Base-by-base conservation (phyloP, 2,888 invertebrate genomes). In the Lycocerus yunnanus region DNA sequence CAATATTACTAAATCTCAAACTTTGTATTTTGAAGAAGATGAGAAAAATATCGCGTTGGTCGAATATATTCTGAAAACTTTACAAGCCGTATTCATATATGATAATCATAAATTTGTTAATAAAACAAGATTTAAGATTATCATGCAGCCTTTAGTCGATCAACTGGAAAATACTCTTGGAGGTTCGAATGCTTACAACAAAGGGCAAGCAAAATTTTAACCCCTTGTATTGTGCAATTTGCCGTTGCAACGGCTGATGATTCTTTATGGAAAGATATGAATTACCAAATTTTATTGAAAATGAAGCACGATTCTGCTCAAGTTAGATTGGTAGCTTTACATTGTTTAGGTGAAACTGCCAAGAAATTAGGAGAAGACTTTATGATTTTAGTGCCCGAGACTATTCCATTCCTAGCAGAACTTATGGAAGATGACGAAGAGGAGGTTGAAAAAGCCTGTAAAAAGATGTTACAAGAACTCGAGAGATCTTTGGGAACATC, bases 381-480 rank as follows among this genome's bases (percentile, higher is more conserved):
- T 88, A 89, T 96, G 81, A 93, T 96, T 0, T 89, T 98, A 0
- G 86, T 98, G 68, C 97, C 98, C 0, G 98, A 98, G 85, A 96
- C 97, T 4, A 94, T 98, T 76, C 97, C 97, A 0, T 97, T 97
- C 89, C 88, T 98, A 43, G 96, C 97, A 0, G 98, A 98, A 85
- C 88, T 98, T 14, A 89, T 98, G 80, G 98, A 98, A 89, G 97
- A 96, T 83, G 95, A 95, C 78, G 94, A 95, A 78, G 92, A 93
- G 78, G 90, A 89, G 27, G 96, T 97, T 43, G 97, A 97, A 84
- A 90, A 91, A 60, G 91, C 91, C 61, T 95, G 95, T 1, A 94
- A 95, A 81, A 91, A 91, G 78, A 93, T 95, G 3, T 92, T 98
- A 3, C 92, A 93, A 77, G 94, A 95, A 80, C 89, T 98, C 80